Conservation (phyloP, 2,113 vertebrate species). For the Pavo muticus region DNA sequence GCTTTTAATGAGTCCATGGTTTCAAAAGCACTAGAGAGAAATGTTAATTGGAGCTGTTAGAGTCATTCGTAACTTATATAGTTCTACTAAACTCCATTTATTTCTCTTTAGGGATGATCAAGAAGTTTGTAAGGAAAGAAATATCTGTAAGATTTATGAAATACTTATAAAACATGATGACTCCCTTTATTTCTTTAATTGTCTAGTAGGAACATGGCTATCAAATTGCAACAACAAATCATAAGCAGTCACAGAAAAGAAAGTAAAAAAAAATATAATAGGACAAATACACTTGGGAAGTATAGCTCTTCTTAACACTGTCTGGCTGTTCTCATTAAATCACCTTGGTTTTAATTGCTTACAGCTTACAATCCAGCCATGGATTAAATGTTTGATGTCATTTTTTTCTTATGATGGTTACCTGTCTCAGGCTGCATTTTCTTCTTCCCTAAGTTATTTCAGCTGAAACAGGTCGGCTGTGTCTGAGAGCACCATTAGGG, state of each 20-base stretch:
- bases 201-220: neutral
- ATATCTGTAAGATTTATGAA: constrained; percentile 12
- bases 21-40: constrained; percentile 55
- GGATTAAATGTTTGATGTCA: neutral
- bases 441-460: neutral
- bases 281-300: neutral
- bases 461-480: neutral
- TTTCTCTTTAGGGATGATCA: constrained; percentile 43
- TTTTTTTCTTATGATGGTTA: neutral
- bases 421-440: neutral
- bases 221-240: constrained; percentile 7
- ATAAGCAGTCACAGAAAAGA: neutral
- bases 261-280: neutral
- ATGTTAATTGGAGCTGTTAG: constrained; percentile 47
- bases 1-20: constrained; percentile 53
- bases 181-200: neutral
- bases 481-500: neutral
- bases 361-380: neutral
- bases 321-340: neutral
- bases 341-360: neutral
- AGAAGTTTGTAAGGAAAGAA: constrained; percentile 41
- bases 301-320: neutral
- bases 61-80: constrained; percentile 31
- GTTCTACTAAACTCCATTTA: constrained; percentile 36
- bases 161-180: constrained; percentile 18